Base-by-base conservation (phyloP, 2,888 invertebrate species). In the Diarsia brunnea region DNA sequence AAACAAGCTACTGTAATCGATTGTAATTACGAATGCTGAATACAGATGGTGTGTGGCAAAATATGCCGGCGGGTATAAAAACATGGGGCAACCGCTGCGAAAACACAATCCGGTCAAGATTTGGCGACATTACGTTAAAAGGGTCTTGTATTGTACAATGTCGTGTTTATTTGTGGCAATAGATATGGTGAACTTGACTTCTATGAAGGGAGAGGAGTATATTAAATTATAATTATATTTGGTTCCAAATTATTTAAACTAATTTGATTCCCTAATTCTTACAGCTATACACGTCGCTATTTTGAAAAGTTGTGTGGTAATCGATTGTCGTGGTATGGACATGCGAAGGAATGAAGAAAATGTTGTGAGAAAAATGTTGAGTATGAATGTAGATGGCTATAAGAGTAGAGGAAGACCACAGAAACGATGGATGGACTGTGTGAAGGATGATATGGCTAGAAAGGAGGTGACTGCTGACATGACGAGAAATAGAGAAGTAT, bases 1-100 rank as follows among this genome's bases (percentile, higher is more conserved):
- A 89, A 90, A 88, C 84, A 88, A 79, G 71, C 67, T 73, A 77
- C 78, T 78, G 85, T 90, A 89, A 92, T 91, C 90, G 89, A 91
- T 91, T 92, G 93, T 93, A 93, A 94, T 93, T 93, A 91, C 91
- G 80, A 87, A 87, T 90, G 72, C 86, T 90, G 88, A 90, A 91
- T 90, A 89, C 87, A 86, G 86, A 91, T 89, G 82, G 90, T 88
- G 88, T 92, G 91, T 93, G 91, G 84, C 89, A 92, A 92, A 94
- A 92, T 89, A 92, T 85, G 90, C 92, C 91, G 78, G 85, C 88
- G 90, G 91, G 85, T 90, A 90, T 77, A 91, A 92, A 93, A 94
- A 94, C 92, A 93, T 84, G 86, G 90, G 95, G 92, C 90, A 79
- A 70, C 80, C 80, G 84, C 86, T 91, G 87, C 84, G 90, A 92